Conservation (phyloP, 2,888 invertebrate species). For the Cinara cedri region DNA sequence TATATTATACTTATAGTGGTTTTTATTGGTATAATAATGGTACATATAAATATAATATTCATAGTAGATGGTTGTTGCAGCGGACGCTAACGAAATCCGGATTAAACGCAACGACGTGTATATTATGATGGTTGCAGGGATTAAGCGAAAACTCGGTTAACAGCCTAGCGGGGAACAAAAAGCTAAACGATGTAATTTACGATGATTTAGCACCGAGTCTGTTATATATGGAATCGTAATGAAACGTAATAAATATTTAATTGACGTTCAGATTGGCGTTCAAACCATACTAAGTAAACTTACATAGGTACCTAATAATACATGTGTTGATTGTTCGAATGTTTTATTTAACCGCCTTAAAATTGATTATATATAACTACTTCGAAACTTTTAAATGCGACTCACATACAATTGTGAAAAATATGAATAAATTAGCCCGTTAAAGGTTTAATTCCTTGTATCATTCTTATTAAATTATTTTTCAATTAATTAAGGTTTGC, state of each 20-base stretch:
- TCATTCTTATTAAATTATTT: no score
- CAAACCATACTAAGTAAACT: no score
- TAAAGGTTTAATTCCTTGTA: no score
- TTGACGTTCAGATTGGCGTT: neutral
- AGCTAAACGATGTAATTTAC: neutral
- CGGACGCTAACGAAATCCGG: neutral
- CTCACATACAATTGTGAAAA: no score
- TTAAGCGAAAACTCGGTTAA: neutral
- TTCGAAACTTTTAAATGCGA: no score
- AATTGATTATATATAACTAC: no score
- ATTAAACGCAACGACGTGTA: slow-evolving; percentile 1
- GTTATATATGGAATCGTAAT: neutral
- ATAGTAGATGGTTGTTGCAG: neutral
- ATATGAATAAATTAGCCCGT: no score
- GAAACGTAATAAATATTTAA: neutral
- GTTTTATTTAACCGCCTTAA: no score
- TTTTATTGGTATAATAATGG: neutral
- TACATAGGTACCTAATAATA: no score
- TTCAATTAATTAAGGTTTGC: no score
- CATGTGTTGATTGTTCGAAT: no score
- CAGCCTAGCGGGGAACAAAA: neutral
- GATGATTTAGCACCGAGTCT: neutral
- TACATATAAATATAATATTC: neutral
- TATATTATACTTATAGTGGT: neutral
- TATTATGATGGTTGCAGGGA: neutral